Conservation (phyloP, 2,888 invertebrate genomes). For the Luffia ferchaultella region DNA sequence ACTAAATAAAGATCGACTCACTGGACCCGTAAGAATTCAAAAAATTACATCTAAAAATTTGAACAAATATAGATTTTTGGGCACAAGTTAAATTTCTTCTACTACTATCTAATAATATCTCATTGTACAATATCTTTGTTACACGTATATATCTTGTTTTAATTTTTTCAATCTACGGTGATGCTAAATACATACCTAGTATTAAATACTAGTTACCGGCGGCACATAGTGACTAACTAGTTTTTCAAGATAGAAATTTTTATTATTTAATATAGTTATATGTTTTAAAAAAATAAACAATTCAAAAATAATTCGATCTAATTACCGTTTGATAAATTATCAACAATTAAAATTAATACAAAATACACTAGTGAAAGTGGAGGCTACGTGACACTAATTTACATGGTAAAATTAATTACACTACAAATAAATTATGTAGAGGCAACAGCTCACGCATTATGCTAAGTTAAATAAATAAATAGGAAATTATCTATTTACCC, state of each 20-base stretch:
- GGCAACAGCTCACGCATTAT: conserved; percentile 38
- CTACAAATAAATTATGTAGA: conserved; percentile 44
- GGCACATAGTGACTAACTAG: too few relatives aligned
- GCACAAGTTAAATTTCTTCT: conserved; percentile 2
- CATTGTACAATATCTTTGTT: conserved; percentile 41
- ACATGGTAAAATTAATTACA: conserved; percentile 30
- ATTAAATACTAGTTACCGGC: too few relatives aligned
- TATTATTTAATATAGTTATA: neutral
- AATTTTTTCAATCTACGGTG: neutral
- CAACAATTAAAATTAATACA: conserved; percentile 16
- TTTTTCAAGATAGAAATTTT: too few relatives aligned
- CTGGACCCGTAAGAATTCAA: too few relatives aligned
- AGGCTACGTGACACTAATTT: conserved; percentile 35
- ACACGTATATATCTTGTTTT: conserved; percentile 25
- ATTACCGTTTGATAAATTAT: neutral
- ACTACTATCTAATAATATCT: conserved; percentile 49
- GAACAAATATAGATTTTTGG: neutral
- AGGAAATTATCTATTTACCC: conserved; percentile 54
- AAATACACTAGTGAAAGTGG: conserved; percentile 25
- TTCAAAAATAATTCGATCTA: neutral
- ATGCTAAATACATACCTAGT: too few relatives aligned
- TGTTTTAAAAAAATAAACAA: neutral
- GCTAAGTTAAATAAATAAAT: conserved; percentile 60
- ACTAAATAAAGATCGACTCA: too few relatives aligned
- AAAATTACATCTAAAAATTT: neutral